Evolutionary conservation across 1,140 invertebrate genomes (phyloP).

Genomic region (Daktulosphaira vitifoliae): DNA sequence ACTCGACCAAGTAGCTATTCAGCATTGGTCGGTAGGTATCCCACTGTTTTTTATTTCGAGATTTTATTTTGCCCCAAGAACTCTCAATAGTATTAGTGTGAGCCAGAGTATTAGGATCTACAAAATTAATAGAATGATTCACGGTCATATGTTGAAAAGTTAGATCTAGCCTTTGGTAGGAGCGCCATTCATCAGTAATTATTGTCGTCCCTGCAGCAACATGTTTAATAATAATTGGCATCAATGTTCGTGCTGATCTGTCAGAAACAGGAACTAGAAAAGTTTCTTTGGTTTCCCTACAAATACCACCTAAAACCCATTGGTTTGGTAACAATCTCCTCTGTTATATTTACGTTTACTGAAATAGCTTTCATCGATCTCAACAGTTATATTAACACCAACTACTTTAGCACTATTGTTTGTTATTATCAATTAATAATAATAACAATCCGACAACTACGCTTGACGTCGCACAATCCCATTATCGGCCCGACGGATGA

Average conservation of each 20-base stretch:
- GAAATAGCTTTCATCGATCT: neutral
- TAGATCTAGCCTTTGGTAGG: neutral
- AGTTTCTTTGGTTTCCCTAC: constrained; percentile 5
- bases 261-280: no score
- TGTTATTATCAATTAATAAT: no score
- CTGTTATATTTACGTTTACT: constrained; percentile 6
- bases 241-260: neutral
- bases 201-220: neutral
- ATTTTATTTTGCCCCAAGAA: neutral
- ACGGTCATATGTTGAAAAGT: neutral
- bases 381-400: no score
- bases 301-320: neutral
- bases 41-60: neutral
- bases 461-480: no score
- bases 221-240: neutral
- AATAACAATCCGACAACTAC: no score
- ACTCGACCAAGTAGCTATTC: neutral
- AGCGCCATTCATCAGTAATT: neutral
- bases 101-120: neutral
- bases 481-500: no score
- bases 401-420: no score
- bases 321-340: neutral
- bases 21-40: neutral
- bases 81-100: neutral
- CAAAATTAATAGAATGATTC: neutral